Evolutionary conservation across 2,888 invertebrate genomes (phyloP), one percentile per base, ranked within the genome.

Genomic region (Zhuqinia jingwanae): DNA sequence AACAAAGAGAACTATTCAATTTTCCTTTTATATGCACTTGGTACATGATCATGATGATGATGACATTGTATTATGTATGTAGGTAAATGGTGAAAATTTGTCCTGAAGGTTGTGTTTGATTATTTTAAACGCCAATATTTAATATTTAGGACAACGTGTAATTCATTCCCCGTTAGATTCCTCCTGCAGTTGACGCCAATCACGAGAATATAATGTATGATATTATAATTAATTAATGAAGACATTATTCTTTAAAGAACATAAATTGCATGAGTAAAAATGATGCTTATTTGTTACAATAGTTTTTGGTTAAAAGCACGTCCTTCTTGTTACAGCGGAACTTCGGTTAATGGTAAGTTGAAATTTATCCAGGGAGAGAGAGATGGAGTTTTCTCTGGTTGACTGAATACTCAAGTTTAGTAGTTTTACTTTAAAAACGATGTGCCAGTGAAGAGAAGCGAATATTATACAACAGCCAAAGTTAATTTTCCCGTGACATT

Each of bases 401-500:
- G 36, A 42, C 17, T 68, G 22, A 25, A 10, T 30, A 30, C n/a
- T 36, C 17, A 8, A 36, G 8, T 6, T 36, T 36, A 36, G n/a
- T n/a, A n/a, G n/a, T n/a, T n/a, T n/a, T n/a, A n/a, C n/a, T n/a
- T n/a, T n/a, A 17, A 17, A 17, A 56, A n/a, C 20, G 17, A 13
- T 56, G 2, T 10, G 58, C 25, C 25, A 22, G 25, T 1, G 6
- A n/a, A 17, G 53, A 11, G 53, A 53, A 58, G 58, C 25, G 10
- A 76, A 76, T 30, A 47, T 53, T 50, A 36, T 36, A 8, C 36
- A 36, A 8, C 8, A 36, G n/a, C n/a, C n/a, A n/a, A n/a, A n/a
- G 50, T 65, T 77, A 75, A 79, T 85, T 85, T 84, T 78, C 63
- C 85, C 85, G 85, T 85, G 85, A 85, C 79, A 85, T 79, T 85